Percentiles rank a stretch among this genome's conserved stretches.
Evolutionary conservation across 2,113 vertebrate genomes (phyloP).

Genomic region (Lasiurus borealis): DNA sequence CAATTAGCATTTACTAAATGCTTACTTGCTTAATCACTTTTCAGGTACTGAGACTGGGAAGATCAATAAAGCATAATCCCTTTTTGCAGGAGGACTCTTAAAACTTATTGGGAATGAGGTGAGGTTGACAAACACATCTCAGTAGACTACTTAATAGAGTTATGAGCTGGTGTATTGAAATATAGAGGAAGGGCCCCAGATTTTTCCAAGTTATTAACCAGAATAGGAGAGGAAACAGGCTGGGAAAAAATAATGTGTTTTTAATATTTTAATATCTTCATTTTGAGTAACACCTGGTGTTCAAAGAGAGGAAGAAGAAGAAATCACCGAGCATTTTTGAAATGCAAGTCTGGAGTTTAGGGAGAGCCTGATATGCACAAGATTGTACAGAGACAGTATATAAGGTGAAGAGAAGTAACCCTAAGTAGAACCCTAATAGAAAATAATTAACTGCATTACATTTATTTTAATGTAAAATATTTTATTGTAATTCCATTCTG

Average conservation of each 20-base stretch:
- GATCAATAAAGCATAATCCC: not conserved
- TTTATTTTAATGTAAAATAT: not conserved
- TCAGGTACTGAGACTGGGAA: not conserved
- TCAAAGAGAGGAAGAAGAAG: not conserved
- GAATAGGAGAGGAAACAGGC: not conserved
- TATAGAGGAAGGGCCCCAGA: not conserved
- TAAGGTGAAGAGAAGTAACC: not conserved
- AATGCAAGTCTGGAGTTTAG: not conserved
- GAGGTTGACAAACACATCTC: not conserved
- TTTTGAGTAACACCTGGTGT: not conserved
- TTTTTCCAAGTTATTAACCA: constrained; percentile 15
- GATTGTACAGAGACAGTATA: not conserved
- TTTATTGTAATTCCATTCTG: not conserved
- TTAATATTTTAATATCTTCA: constrained; percentile 20
- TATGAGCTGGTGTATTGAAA: not conserved
- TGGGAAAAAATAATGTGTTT: not conserved
- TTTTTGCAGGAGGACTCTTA: not conserved
- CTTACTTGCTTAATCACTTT: not conserved
- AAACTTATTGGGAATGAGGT: not conserved
- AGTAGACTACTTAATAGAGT: not conserved
- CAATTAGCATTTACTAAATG: not conserved
- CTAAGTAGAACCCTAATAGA: not conserved
- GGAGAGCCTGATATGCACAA: not conserved
- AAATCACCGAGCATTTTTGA: not conserved
- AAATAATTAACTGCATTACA: not conserved